Conservation (phyloP, 2,797 vertebrate species). For the Coregonus suidteri region DNA sequence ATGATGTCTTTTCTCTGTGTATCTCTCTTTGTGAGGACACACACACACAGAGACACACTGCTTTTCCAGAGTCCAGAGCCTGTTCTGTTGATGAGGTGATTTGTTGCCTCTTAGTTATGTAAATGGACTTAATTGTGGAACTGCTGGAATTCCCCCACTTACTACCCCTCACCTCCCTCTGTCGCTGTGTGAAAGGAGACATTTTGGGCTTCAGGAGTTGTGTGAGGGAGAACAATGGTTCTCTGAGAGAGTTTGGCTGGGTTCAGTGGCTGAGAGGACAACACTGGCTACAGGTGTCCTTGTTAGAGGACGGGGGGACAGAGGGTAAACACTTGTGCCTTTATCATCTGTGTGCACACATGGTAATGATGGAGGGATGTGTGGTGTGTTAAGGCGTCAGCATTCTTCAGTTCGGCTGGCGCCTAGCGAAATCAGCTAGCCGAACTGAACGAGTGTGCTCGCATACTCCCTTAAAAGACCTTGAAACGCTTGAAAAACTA, state of each 20-base stretch:
- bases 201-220: not conserved
- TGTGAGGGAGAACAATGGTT: not conserved
- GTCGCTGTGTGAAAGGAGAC: not conserved
- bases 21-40: not conserved
- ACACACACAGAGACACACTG: not conserved
- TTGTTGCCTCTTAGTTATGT: constrained; percentile 75
- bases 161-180: not conserved
- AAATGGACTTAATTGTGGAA: constrained; percentile 70
- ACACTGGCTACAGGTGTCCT: not conserved
- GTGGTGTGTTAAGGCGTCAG: too few relatives aligned
- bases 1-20: not conserved
- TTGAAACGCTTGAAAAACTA: too few relatives aligned
- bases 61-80: not conserved
- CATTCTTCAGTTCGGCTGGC: too few relatives aligned
- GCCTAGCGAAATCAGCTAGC: too few relatives aligned
- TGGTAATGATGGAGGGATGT: not conserved
- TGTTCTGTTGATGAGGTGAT: constrained; percentile 61
- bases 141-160: constrained; percentile 43
- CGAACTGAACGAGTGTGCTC: too few relatives aligned
- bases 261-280: not conserved
- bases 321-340: not conserved
- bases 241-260: not conserved
- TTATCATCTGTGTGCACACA: not conserved
- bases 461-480: too few relatives aligned
- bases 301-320: not conserved